Conservation (phyloP, 2,113 vertebrate species). For the Vulpes ferrilata region DNA sequence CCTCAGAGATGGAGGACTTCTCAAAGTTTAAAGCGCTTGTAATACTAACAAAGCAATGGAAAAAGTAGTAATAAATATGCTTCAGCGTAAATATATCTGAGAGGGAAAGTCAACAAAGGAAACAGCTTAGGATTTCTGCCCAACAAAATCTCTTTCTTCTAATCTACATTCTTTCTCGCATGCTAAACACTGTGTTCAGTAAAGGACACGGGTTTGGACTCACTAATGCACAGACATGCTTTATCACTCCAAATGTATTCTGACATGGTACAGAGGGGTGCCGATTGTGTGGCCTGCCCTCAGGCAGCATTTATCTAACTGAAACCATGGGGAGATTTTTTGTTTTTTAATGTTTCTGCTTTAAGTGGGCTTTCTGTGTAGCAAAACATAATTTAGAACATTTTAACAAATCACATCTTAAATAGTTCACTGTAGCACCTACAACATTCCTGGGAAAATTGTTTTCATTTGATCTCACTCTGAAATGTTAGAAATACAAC, state of each 20-base stretch:
- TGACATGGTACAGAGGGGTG: conserved; percentile 68
- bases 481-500: conserved; percentile 63
- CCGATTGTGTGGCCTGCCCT: conserved; percentile 65
- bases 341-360: conserved; percentile 1
- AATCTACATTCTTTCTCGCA: conserved; percentile 50
- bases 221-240: conserved; percentile 71
- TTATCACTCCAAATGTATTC: conserved; percentile 79
- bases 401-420: conserved; percentile 74
- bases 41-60: conserved; percentile 75
- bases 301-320: conserved; percentile 68
- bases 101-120: conserved; percentile 32
- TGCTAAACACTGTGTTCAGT: conserved; percentile 83
- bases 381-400: conserved; percentile 74
- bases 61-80: conserved; percentile 78
- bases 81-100: conserved; percentile 54
- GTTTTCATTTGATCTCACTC: conserved; percentile 56
- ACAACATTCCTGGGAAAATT: conserved; percentile 49
- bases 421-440: conserved; percentile 65
- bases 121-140: conserved; percentile 52
- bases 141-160: conserved; percentile 12
- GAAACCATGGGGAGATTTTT: neutral
- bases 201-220: conserved; percentile 72
- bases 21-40: conserved; percentile 67
- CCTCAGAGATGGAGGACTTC: conserved; percentile 48
- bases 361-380: conserved; percentile 54